phyloP scores from a whole-genome alignment of 2,113 vertebrate genomes.

The Nothobranchius kuhntae region DNA sequence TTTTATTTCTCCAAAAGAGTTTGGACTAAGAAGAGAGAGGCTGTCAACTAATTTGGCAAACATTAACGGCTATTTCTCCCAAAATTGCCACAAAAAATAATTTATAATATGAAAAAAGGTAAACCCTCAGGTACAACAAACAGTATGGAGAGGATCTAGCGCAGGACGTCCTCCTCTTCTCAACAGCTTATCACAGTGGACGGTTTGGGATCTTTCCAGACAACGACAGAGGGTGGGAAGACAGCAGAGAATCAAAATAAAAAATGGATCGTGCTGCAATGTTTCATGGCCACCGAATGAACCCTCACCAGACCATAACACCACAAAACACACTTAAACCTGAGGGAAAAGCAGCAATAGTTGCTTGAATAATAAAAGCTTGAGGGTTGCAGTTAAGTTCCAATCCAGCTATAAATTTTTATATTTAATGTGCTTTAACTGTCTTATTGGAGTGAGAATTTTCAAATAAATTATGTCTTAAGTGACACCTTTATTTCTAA shows the following conservation, averaged over 20 bases:
- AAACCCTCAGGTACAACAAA: slow-evolving; percentile 55
- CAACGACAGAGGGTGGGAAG: slow-evolving; percentile 45
- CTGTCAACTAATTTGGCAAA: slow-evolving; percentile 60
- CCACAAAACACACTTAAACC: slow-evolving; percentile 30
- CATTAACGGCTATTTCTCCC: slow-evolving; percentile 20
- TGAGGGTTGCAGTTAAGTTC: slow-evolving; percentile 37
- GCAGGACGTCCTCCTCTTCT: slow-evolving; percentile 49
- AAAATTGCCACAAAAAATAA: slow-evolving; percentile 18
- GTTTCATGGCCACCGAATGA: slow-evolving; percentile 46
- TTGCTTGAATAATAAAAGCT: slow-evolving; percentile 27
- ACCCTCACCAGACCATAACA: slow-evolving; percentile 45
- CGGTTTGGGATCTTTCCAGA: slow-evolving; percentile 57
- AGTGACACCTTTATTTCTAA: slow-evolving; percentile 35
- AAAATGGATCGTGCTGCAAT: slow-evolving; percentile 42
- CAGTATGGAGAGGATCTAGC: slow-evolving; percentile 58
- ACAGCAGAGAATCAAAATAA: slow-evolving; percentile 5
- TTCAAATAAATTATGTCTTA: slow-evolving; percentile 33
- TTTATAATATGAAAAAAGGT: slow-evolving; percentile 51
- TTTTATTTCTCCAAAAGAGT: slow-evolving; percentile 29
- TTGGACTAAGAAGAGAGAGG: slow-evolving; percentile 22
- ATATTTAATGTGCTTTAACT: slow-evolving; percentile 29
- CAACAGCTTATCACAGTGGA: slow-evolving; percentile 65
- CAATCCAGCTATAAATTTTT: slow-evolving; percentile 23
- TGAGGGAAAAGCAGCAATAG: slow-evolving; percentile 33
- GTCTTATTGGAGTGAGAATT: slow-evolving; percentile 25